A percentile compares a stretch with the other conserved stretches of the same genome.
Conservation (phyloP, 2,888 invertebrate genomes). For the Herminia tarsipennalis region DNA sequence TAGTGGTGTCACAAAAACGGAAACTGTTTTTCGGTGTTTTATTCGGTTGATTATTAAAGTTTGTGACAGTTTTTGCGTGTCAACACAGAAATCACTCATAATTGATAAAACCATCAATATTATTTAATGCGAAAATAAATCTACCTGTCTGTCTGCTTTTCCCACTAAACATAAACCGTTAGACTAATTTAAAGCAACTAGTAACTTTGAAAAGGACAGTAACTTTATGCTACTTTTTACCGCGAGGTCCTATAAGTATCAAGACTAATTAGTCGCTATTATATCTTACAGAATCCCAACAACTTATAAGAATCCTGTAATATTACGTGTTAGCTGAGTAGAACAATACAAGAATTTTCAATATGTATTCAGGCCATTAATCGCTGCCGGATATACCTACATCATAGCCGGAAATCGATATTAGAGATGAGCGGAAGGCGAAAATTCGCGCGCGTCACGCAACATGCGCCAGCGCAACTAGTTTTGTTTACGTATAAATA, state of each 20-base stretch:
- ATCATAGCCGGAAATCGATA: constrained; percentile 54
- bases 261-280: not conserved
- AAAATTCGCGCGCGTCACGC: constrained; percentile 66
- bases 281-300: constrained; percentile 9
- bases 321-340: constrained; percentile 9
- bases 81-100: too few species aligned
- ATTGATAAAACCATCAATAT: too few species aligned
- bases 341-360: constrained; percentile 23
- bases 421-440: constrained; percentile 73
- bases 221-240: too few species aligned
- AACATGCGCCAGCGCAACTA: constrained; percentile 40
- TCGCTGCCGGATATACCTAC: constrained; percentile 53
- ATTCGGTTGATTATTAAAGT: constrained; percentile 5
- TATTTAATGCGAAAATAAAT: too few species aligned
- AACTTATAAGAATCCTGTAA: too few species aligned
- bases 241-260: too few species aligned
- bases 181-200: too few species aligned
- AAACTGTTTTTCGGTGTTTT: constrained; percentile 18
- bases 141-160: too few species aligned
- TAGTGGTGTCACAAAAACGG: constrained; percentile 34
- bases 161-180: too few species aligned
- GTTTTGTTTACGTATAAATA: constrained; percentile 20
- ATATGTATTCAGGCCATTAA: constrained; percentile 47
- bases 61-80: too few species aligned
- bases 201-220: too few species aligned